Conservation (phyloP, 2,797 vertebrate species). For the Onychomys leucogaster region DNA sequence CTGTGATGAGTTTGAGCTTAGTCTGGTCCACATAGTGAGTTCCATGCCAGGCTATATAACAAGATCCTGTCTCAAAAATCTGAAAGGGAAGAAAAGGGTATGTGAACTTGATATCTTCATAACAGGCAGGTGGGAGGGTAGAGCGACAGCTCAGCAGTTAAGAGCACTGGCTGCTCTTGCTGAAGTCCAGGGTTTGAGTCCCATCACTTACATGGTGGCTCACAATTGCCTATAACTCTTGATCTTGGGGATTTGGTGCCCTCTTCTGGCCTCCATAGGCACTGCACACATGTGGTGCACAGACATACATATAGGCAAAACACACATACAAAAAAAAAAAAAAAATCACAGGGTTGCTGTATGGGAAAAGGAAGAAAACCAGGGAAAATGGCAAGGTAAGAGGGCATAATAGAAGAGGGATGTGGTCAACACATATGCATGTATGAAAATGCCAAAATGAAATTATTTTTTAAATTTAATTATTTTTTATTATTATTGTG, state of each 20-base stretch:
- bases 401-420: too few relatives aligned
- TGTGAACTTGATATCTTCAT: neutral
- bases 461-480: neutral
- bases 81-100: neutral
- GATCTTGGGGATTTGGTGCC: neutral
- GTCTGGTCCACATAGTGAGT: neutral
- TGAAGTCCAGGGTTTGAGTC: neutral
- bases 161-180: neutral
- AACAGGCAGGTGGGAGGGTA: neutral
- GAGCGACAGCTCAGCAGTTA: neutral
- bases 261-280: neutral
- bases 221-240: neutral
- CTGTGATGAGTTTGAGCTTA: neutral
- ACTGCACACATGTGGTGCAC: neutral
- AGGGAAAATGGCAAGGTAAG: neutral
- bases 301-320: neutral
- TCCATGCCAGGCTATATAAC: neutral
- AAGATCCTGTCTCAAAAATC: neutral
- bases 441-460: neutral
- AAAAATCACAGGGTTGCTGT: neutral
- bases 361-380: neutral
- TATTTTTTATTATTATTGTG: neutral
- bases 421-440: neutral
- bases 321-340: neutral
- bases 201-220: neutral